phyloP scores from a whole-genome alignment of 1,140 invertebrate genomes.

The Probaryconus sp. region DNA sequence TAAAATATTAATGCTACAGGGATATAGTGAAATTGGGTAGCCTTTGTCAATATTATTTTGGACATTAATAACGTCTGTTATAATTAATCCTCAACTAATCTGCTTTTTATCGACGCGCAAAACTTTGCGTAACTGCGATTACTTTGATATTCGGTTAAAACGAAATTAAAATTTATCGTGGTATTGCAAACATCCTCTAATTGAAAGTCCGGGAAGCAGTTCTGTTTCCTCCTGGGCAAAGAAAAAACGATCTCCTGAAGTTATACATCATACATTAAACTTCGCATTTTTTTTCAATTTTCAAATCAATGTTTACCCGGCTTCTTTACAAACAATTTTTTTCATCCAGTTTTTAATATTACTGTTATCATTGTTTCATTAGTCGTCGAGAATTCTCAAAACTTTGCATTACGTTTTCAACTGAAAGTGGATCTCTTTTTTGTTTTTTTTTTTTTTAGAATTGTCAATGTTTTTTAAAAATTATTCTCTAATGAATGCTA shows the following conservation, averaged over 20 bases:
- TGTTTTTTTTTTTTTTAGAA: too few species aligned
- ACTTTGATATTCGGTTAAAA: conserved; percentile 19
- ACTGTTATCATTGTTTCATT: too few species aligned
- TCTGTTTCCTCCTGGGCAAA: background rate
- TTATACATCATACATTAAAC: conserved; percentile 12
- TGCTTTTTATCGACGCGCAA: background rate
- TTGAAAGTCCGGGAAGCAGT: conserved; percentile 18
- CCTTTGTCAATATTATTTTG: too few species aligned
- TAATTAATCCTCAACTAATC: conserved; percentile 22
- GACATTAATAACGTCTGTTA: conserved; percentile 5
- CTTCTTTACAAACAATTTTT: conserved; percentile 13
- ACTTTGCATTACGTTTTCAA: too few species aligned
- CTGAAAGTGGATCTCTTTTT: too few species aligned
- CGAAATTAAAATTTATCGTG: conserved; percentile 34
- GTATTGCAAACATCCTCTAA: conserved; percentile 10
- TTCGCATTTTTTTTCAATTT: conserved; percentile 28
- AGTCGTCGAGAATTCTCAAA: too few species aligned
- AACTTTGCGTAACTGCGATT: too few species aligned
- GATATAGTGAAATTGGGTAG: too few species aligned
- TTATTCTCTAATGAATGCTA: too few species aligned
- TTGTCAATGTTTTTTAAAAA: too few species aligned
- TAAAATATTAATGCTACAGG: background rate
- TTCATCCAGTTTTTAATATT: too few species aligned
- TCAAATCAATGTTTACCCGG: conserved; percentile 9
- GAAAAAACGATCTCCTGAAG: conserved; percentile 3